A percentile compares a stretch with the other conserved stretches of the same genome.
These are phyloP conservation scores for Hydroisotoma schaefferi DNA, from an alignment of 2,888 invertebrate species.

Conservation along the genomic window DNA sequence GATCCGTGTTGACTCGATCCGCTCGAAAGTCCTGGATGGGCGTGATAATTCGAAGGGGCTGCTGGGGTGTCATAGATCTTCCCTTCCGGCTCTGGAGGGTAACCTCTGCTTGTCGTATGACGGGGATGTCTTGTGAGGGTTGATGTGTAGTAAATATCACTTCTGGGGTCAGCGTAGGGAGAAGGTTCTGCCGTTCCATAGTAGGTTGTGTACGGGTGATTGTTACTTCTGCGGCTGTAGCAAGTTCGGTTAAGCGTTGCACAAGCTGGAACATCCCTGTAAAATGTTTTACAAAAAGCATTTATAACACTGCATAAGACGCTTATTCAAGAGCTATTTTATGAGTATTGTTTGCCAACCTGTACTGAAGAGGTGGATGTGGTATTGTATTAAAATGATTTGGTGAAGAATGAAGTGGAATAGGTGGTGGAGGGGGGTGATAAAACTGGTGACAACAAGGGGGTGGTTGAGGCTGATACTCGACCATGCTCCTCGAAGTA, in stretches of 20 bases:
- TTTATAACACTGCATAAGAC: background rate
- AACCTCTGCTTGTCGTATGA: conserved; percentile 31
- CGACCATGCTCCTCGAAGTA: conserved; percentile 39
- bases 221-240: conserved; percentile 39
- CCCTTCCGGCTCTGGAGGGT: conserved; percentile 29
- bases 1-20: conserved; percentile 3
- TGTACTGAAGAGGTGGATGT: conserved; percentile 48
- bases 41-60: conserved; percentile 26
- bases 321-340: background rate
- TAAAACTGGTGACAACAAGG: conserved; percentile 48
- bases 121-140: conserved; percentile 46
- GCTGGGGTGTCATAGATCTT: conserved; percentile 43
- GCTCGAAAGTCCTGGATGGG: conserved; percentile 25
- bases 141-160: conserved; percentile 48
- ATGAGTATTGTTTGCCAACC: conserved; percentile 24
- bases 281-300: background rate
- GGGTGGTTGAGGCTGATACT: conserved; percentile 45
- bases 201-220: conserved; percentile 41
- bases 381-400: conserved; percentile 48
- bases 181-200: conserved; percentile 38
- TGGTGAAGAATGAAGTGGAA: conserved; percentile 45
- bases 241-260: conserved; percentile 46
- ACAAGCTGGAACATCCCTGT: conserved; percentile 48
- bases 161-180: conserved; percentile 45
- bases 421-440: conserved; percentile 45